Percentiles rank a stretch among this genome's conserved stretches.
Evolutionary conservation across 2,888 invertebrate genomes (phyloP).

Genomic region (Lithophane semibrunnea): DNA sequence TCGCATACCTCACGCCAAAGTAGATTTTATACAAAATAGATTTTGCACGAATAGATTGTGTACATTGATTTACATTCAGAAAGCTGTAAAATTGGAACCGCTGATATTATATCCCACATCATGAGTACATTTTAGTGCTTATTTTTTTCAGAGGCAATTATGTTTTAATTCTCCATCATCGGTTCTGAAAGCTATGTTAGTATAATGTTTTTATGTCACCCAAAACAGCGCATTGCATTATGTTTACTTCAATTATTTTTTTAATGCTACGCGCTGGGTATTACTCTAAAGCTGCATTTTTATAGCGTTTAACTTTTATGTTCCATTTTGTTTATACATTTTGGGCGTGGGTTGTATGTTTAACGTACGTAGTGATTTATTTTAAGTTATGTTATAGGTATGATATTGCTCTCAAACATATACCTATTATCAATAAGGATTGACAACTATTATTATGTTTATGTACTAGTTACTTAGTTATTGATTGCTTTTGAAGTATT

Average conservation of each 20-base stretch:
- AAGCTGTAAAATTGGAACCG: constrained; percentile 37
- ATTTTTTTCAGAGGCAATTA: constrained; percentile 45
- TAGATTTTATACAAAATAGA: constrained; percentile 54
- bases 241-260: constrained; percentile 36
- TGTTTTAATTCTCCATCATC: constrained; percentile 48
- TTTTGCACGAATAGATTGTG: constrained; percentile 53
- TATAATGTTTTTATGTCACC: constrained; percentile 44
- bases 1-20: constrained; percentile 49
- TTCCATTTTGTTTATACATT: constrained; percentile 48
- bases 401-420: constrained; percentile 56
- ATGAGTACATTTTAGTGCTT: constrained; percentile 40
- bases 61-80: constrained; percentile 44
- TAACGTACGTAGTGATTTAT: constrained; percentile 53
- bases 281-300: constrained; percentile 55
- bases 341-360: constrained; percentile 54
- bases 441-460: constrained; percentile 48
- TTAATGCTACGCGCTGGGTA: constrained; percentile 30
- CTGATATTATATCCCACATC: constrained; percentile 21
- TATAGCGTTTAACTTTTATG: constrained; percentile 43
- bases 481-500: constrained; percentile 54
- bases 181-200: constrained; percentile 52
- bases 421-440: constrained; percentile 43
- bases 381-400: constrained; percentile 57
- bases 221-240: constrained; percentile 39
- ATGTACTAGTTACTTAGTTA: constrained; percentile 49